phyloP scores from a whole-genome alignment of 2,113 vertebrate species.

The Merops nubicus region DNA sequence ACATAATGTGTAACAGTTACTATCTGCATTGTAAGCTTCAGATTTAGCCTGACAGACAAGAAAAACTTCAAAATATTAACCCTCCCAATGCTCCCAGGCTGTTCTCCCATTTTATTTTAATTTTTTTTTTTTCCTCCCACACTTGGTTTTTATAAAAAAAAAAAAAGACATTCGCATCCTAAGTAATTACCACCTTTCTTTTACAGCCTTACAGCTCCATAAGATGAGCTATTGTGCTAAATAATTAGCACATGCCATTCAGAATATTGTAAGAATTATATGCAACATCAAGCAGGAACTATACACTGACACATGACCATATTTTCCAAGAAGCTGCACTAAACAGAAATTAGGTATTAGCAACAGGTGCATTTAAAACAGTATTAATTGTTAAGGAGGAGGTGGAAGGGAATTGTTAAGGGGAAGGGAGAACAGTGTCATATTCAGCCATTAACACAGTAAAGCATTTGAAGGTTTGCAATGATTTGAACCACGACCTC shows the following conservation, averaged over 20 bases:
- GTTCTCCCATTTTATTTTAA: constrained; percentile 23
- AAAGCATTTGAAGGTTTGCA: constrained; percentile 64
- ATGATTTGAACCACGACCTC: constrained; percentile 70
- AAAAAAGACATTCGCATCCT: constrained; percentile 73
- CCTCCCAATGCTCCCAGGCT: constrained; percentile 27
- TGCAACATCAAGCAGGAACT: constrained; percentile 84
- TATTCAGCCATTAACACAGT: constrained; percentile 53
- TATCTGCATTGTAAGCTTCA: constrained; percentile 38
- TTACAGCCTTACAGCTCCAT: constrained; percentile 74
- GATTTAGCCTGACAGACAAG: constrained; percentile 56
- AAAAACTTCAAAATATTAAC: constrained; percentile 75
- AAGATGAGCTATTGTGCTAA: constrained; percentile 84
- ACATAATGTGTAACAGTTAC: neutral
- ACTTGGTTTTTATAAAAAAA: constrained; percentile 73
- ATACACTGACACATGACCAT: constrained; percentile 70
- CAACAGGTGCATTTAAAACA: constrained; percentile 78
- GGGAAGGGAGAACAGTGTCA: neutral
- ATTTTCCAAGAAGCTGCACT: constrained; percentile 65
- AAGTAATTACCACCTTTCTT: constrained; percentile 82
- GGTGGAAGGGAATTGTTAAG: constrained; percentile 49
- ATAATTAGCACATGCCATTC: constrained; percentile 88
- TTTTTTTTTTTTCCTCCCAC: constrained; percentile 51
- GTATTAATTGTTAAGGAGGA: constrained; percentile 57
- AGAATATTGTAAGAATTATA: constrained; percentile 82
- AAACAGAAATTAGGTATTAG: constrained; percentile 74